Evolutionary conservation across 2,888 invertebrate species (phyloP).

Genomic region (Stenolophus ochropezus): DNA sequence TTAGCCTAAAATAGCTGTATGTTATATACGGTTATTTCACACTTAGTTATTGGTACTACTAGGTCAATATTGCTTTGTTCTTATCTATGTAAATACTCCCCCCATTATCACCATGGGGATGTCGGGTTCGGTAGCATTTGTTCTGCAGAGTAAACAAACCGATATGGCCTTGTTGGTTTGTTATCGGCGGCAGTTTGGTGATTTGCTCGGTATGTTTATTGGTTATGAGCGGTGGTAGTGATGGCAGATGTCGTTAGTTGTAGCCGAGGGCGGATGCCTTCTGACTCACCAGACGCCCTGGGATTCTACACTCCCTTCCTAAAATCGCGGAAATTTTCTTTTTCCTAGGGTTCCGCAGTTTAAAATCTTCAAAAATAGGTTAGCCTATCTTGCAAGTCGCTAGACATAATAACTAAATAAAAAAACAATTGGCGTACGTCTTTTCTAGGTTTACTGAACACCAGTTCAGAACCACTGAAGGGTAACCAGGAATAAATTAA

Average conservation of each 20-base stretch:
- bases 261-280: constrained; percentile 21
- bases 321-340: neutral
- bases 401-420: too few species aligned
- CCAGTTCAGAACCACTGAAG: too few species aligned
- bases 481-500: too few species aligned
- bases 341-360: too few species aligned
- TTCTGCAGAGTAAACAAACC: neutral
- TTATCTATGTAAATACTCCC: neutral
- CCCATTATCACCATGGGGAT: neutral
- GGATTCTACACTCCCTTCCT: neutral
- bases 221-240: constrained; percentile 36
- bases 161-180: neutral
- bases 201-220: constrained; percentile 29
- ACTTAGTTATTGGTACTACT: too few species aligned
- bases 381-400: too few species aligned
- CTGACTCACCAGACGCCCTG: constrained; percentile 9
- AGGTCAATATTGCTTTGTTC: too few species aligned
- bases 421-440: too few species aligned
- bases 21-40: too few species aligned
- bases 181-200: neutral
- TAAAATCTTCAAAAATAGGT: too few species aligned
- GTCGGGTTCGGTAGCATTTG: neutral
- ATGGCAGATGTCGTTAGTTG: constrained; percentile 17
- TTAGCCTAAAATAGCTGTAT: too few species aligned
- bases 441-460: too few species aligned